Conservation (phyloP, 2,797 vertebrate genomes). For the Macrochelys suwanniensis region DNA sequence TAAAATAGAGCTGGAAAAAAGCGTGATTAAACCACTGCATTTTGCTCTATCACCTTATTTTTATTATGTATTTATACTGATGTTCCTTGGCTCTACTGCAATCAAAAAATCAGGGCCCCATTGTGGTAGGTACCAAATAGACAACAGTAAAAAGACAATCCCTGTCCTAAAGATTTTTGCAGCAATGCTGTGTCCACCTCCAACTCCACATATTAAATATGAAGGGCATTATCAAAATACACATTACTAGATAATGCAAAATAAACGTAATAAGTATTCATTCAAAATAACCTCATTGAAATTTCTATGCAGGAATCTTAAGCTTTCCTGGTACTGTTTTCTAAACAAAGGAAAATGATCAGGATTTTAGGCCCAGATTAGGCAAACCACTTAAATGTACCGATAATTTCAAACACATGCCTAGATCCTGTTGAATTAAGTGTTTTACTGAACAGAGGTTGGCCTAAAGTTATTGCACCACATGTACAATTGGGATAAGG, state of each 20-base stretch:
- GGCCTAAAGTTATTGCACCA: background rate
- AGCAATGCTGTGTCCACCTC: background rate
- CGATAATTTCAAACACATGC: background rate
- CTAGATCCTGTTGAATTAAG: background rate
- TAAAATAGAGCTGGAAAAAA: background rate
- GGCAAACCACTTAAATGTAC: background rate
- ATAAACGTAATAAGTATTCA: background rate
- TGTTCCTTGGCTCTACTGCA: too few relatives aligned
- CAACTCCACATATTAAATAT: background rate
- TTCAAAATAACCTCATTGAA: background rate
- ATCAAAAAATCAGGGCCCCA: background rate
- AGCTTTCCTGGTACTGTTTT: background rate
- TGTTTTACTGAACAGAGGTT: background rate
- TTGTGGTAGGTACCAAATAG: too few relatives aligned
- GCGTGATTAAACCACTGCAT: background rate
- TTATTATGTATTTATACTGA: accelerated
- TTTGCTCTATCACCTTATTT: accelerated
- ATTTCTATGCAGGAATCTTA: background rate
- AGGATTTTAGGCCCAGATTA: background rate
- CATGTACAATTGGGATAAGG: background rate
- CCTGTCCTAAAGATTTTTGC: background rate
- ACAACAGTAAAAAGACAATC: accelerated
- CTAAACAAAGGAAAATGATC: accelerated
- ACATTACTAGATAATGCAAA: background rate
- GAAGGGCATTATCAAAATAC: background rate